Evolutionary conservation across 2,888 invertebrate genomes (phyloP).

Genomic region (Zootermopsis nevadensis): DNA sequence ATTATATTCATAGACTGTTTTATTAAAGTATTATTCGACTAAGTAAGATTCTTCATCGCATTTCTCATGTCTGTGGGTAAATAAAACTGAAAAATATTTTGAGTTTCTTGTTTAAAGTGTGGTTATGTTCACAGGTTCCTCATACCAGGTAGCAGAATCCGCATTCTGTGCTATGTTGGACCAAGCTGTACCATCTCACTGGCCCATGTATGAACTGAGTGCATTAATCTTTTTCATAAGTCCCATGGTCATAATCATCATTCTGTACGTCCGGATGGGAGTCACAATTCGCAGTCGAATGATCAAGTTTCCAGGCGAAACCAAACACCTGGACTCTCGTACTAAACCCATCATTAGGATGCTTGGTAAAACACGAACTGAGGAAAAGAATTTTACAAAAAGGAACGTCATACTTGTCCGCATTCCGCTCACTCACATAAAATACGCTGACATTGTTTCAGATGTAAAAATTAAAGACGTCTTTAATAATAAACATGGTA

Average conservation of each 20-base stretch:
- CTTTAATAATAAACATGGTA: too few relatives aligned
- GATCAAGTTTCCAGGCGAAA: constrained; percentile 63
- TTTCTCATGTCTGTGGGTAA: too few relatives aligned
- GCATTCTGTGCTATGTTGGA: constrained; percentile 80
- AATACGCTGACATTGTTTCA: too few relatives aligned
- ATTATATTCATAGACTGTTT: too few relatives aligned
- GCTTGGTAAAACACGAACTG: constrained; percentile 82
- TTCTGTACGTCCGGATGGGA: constrained; percentile 86
- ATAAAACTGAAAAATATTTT: too few relatives aligned
- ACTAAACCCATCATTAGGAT: constrained; percentile 79
- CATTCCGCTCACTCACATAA: too few relatives aligned
- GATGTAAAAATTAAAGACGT: too few relatives aligned
- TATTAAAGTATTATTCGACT: too few relatives aligned
- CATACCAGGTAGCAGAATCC: constrained; percentile 71
- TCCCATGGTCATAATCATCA: constrained; percentile 77
- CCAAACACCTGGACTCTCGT: constrained; percentile 56
- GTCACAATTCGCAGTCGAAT: constrained; percentile 71
- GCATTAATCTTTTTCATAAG: constrained; percentile 85
- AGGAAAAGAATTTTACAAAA: too few relatives aligned
- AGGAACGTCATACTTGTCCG: too few relatives aligned
- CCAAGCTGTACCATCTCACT: constrained; percentile 66
- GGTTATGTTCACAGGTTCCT: constrained; percentile 60
- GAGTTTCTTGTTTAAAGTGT: too few relatives aligned
- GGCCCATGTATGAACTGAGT: constrained; percentile 83
- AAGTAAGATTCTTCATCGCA: too few relatives aligned